Evolutionary conservation across 2,888 invertebrate species (phyloP), one percentile per base, ranked within the genome.

Genomic region (Drosophila emarginata): DNA sequence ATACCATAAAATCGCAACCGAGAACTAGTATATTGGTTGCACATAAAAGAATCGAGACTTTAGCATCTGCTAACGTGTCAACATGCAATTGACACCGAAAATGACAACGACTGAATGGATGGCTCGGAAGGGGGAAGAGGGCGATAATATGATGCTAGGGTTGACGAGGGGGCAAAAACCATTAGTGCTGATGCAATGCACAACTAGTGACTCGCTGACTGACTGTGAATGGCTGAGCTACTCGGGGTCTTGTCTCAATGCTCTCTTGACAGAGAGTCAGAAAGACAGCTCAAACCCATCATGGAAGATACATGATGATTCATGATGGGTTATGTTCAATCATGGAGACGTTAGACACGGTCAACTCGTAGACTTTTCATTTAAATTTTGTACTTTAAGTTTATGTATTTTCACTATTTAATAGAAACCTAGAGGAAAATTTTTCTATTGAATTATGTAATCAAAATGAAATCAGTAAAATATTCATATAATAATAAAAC

Each of bases 51-150:
- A 36, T 67, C 62, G 37, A 53, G 61, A 57, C 45, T 60, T 28
- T 52, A 59, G 53, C 72, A 54, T 66, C 54, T 72, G 71, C 50
- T 62, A 62, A 66, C 71, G 62, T 60, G 72, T 72, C 71, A 66
- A 71, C 72, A 70, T 66, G 71, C 71, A 72, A 72, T 72, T 72
- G 72, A 72, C 72, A 72, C 71, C 61, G 40, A 72, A 72, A 70
- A 60, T 62, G 66, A 70, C 71, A 70, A 52, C 36, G 60, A n/a
- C 23, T 1, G 4, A 5, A 5, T 2, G 28, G 11, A 6, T 5
- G 9, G 18, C 1, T n/a, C n/a, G 5, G 11, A n/a, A 37, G 12
- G n/a, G 37, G n/a, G 2, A 4, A 39, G 6, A 39, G 14, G 14
- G 11, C 6, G 14, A 39, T n/a, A 14, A 14, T 14, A 32, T 32